phyloP scores from a whole-genome alignment of 2,888 invertebrate species.

The Tethea ocularis region DNA sequence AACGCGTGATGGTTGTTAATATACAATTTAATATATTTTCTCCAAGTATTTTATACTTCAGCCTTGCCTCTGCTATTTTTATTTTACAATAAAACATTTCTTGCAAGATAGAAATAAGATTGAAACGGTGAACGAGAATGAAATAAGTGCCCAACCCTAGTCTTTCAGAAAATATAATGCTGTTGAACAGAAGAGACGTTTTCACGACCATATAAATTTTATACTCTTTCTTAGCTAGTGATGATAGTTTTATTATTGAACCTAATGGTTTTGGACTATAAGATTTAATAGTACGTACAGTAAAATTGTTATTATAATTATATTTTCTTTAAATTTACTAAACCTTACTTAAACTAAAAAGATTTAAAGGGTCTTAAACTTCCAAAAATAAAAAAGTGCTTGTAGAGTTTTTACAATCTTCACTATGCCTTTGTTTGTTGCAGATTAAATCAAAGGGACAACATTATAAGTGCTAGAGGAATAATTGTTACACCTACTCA shows the following conservation, averaged over 20 bases:
- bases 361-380: too few species aligned
- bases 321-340: too few species aligned
- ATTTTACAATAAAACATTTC: conserved; percentile 17
- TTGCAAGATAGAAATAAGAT: conserved; percentile 22
- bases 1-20: not conserved
- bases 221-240: conserved; percentile 28
- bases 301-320: too few species aligned
- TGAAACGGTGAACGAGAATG: conserved; percentile 31
- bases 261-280: conserved; percentile 18
- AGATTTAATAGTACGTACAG: too few species aligned
- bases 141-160: conserved; percentile 30
- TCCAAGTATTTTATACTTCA: not conserved
- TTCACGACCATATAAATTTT: conserved; percentile 46
- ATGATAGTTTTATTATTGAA: conserved; percentile 27
- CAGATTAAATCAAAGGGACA: conserved; percentile 80
- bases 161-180: conserved; percentile 44
- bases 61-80: not conserved
- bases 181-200: conserved; percentile 37
- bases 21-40: not conserved
- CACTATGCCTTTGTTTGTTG: conserved; percentile 43
- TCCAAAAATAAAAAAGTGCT: too few species aligned
- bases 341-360: too few species aligned
- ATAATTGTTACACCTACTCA: conserved; percentile 90
- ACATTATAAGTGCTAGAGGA: conserved; percentile 92
- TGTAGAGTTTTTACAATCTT: too few species aligned